Base-by-base conservation (phyloP, 2,888 invertebrate genomes). In the Drosophila anceps region DNA sequence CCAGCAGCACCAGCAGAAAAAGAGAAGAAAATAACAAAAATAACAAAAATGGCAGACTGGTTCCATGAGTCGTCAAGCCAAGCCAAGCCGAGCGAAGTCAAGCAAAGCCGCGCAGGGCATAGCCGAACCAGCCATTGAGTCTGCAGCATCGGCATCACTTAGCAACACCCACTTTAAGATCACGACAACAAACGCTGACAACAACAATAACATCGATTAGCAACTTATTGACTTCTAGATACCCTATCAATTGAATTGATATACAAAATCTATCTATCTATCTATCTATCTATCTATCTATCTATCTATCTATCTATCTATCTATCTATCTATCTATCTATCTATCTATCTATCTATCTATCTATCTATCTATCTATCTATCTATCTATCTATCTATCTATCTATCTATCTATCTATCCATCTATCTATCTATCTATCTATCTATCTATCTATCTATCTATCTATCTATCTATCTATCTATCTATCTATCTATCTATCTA, bases 81-180 rank as follows among this genome's bases (percentile, higher is more conserved):
- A 24, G 15, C 10, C 3, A 43, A n/a, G 15, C 44, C 46, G 27
- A 50, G 37, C 24, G 8, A 15, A 29, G 43, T 6, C 12, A 53
- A n/a, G 31, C 39, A 13, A 15, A 33, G 44, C 41, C 24, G 55
- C 24, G 24, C 43, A 20, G 43, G 12, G 7, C 43, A 24, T 7
- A 44, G 31, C 50, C 70, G 44, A 54, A 62, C 83, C 88, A 87
- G 87, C 87, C 87, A 89, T 87, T 89, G 83, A 85, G 87, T 85
- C 89, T 89, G 80, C 78, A 69, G 74, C 82, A 83, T 77, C 69
- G 70, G 84, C 81, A 50, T 50, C 87, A 87, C 81, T 83, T 79
- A 83, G 87, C 79, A 84, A 87, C 87, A 87, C 87, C 87, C 87
- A 87, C 87, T 89, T 89, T 81, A 46, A 75, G 85, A 85, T 88